Evolutionary conservation across 2,888 invertebrate genomes (phyloP).

Genomic region (Cheilosia scutellata): DNA sequence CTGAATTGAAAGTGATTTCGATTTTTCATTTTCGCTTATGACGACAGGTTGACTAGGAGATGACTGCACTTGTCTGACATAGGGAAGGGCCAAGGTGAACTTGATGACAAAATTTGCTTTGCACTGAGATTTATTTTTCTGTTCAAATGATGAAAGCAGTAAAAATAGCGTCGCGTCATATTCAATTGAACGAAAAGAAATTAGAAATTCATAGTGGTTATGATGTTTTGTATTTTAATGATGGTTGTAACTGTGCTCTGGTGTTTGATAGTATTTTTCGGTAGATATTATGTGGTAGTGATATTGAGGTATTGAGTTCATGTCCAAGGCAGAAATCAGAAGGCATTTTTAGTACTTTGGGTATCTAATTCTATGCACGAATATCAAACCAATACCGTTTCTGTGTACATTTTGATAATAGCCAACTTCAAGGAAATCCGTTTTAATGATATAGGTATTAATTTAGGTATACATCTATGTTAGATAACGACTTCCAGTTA

Average conservation of each 20-base stretch:
- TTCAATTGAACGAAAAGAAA: slow-evolving; percentile 6
- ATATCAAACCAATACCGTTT: too few species aligned
- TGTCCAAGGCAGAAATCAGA: neutral
- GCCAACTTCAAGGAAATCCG: too few species aligned
- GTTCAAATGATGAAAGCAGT: slow-evolving; percentile 40
- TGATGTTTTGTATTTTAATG: neutral
- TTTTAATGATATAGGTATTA: too few species aligned
- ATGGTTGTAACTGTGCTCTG: neutral
- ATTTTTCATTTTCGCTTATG: slow-evolving; percentile 20
- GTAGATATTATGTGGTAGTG: slow-evolving; percentile 11
- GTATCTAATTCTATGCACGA: neutral
- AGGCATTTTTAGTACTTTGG: neutral
- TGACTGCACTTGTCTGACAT: slow-evolving; percentile 27
- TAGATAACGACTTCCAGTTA: too few species aligned
- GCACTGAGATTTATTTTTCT: neutral
- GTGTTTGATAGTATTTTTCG: slow-evolving; percentile 43
- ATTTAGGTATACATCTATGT: too few species aligned
- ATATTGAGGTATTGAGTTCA: neutral
- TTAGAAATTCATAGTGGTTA: slow-evolving; percentile 9
- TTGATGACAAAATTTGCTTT: neutral
- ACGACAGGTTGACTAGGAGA: slow-evolving; percentile 22
- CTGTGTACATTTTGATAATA: too few species aligned
- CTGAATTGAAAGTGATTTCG: slow-evolving; percentile 5
- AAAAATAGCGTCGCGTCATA: slow-evolving; percentile 33
- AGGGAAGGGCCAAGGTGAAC: slow-evolving; percentile 17